A percentile compares a stretch with the other conserved stretches of the same genome.
Conservation (phyloP, 2,797 vertebrate species). For the Mus caroli region DNA sequence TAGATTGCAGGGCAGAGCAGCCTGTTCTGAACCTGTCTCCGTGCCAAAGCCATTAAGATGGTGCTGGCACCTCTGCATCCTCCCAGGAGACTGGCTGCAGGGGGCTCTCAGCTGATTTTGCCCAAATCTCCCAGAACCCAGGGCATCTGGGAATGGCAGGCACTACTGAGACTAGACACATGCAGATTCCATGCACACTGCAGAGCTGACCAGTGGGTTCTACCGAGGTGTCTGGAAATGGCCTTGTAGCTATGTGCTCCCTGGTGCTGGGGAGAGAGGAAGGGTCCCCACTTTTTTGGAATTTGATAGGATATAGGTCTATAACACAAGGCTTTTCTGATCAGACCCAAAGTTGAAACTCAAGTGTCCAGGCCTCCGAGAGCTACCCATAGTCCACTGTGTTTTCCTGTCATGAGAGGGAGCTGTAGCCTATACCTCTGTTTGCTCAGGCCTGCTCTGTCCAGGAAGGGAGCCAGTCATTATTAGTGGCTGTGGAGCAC, state of each 20-base stretch:
- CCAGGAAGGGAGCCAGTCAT: not conserved
- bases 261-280: not conserved
- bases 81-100: not conserved
- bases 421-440: not conserved
- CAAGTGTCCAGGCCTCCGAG: not conserved
- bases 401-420: not conserved
- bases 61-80: not conserved
- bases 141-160: not conserved
- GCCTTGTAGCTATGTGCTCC: not conserved
- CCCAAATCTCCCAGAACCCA: conserved; percentile 27
- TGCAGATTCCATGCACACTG: not conserved
- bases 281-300: conserved; percentile 1
- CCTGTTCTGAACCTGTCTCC: not conserved
- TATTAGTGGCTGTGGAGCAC: accelerated
- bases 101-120: not conserved
- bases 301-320: not conserved
- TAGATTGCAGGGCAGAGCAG: not conserved
- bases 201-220: not conserved
- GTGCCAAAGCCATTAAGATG: not conserved
- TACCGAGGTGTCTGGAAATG: not conserved
- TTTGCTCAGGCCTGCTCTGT: not conserved
- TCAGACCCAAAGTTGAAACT: not conserved
- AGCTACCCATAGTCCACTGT: accelerated
- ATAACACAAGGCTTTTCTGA: not conserved
- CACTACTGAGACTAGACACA: not conserved